Evolutionary conservation across 2,888 invertebrate species (phyloP).

Genomic region (Drosophila meridionalis): DNA sequence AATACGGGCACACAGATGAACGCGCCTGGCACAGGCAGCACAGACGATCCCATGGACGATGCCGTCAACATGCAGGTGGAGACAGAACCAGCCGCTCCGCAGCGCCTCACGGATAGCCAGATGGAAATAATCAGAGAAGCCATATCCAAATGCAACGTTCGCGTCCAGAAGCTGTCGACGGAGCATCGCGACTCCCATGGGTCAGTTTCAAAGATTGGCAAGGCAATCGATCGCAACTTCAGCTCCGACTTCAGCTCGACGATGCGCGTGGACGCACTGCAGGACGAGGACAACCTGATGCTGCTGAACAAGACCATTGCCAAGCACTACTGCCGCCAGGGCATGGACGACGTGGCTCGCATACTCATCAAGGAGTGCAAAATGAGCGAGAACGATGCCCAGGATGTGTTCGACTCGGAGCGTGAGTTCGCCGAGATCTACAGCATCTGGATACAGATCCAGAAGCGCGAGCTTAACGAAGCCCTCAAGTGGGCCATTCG

Average conservation of each 20-base stretch:
- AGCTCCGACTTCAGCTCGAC: constrained; percentile 95
- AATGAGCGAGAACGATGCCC: constrained; percentile 82
- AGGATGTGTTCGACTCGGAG: constrained; percentile 85
- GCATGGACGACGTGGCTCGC: constrained; percentile 96
- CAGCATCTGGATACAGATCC: constrained; percentile 94
- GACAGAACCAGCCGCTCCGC: constrained; percentile 86
- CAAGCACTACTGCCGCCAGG: constrained; percentile 97
- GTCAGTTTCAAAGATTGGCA: constrained; percentile 95
- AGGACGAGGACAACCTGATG: constrained; percentile 87
- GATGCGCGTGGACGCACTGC: constrained; percentile 91
- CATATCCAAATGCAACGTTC: constrained; percentile 92
- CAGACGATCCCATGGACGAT: constrained; percentile 79
- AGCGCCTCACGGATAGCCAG: constrained; percentile 90
- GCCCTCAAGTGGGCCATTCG: constrained; percentile 95
- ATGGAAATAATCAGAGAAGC: constrained; percentile 90
- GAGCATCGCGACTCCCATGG: constrained; percentile 93
- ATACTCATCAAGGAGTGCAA: constrained; percentile 86
- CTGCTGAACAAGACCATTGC: constrained; percentile 95
- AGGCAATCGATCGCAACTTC: constrained; percentile 98
- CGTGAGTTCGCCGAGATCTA: constrained; percentile 93
- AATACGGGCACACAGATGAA: constrained; percentile 81
- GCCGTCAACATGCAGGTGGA: constrained; percentile 81
- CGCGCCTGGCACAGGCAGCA: constrained; percentile 51
- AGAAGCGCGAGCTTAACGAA: constrained; percentile 91
- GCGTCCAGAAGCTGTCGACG: constrained; percentile 92